A percentile compares a stretch with the other conserved stretches of the same genome.
Evolutionary conservation across 2,797 vertebrate genomes (phyloP).

Genomic region (Gorsachius magnificus): DNA sequence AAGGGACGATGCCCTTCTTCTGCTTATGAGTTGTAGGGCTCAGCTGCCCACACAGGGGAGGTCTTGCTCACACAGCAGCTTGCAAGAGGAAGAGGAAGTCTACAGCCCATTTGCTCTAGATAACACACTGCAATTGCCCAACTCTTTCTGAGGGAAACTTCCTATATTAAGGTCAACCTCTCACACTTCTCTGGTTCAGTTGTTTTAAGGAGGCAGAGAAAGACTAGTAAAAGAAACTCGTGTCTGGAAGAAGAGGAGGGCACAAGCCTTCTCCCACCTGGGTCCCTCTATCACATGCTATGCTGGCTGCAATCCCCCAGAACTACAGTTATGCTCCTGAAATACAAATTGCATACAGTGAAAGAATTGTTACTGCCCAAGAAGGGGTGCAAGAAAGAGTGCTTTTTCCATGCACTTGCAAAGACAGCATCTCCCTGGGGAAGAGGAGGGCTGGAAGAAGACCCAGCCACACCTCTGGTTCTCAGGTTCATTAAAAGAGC

Average conservation of each 20-base stretch:
- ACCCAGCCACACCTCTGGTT: background rate
- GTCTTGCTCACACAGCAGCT: background rate
- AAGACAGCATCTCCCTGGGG: background rate
- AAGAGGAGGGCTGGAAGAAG: background rate
- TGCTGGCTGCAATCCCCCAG: background rate
- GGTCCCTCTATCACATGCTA: background rate
- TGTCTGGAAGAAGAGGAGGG: background rate
- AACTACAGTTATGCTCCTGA: background rate
- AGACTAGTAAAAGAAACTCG: background rate
- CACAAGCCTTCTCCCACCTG: background rate
- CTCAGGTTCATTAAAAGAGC: background rate
- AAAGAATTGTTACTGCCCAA: background rate
- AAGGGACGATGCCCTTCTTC: background rate
- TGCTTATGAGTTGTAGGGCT: no score
- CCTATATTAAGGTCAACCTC: background rate
- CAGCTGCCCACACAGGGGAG: background rate
- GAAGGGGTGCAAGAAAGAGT: background rate
- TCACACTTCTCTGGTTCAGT: background rate
- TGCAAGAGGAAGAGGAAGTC: background rate
- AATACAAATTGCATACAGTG: background rate
- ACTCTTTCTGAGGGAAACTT: background rate
- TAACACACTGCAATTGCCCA: background rate
- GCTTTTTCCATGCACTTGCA: background rate
- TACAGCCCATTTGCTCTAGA: background rate
- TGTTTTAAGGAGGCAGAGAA: background rate